Evolutionary conservation across 2,888 invertebrate species (phyloP).

Genomic region (Coecobrya sp.): DNA sequence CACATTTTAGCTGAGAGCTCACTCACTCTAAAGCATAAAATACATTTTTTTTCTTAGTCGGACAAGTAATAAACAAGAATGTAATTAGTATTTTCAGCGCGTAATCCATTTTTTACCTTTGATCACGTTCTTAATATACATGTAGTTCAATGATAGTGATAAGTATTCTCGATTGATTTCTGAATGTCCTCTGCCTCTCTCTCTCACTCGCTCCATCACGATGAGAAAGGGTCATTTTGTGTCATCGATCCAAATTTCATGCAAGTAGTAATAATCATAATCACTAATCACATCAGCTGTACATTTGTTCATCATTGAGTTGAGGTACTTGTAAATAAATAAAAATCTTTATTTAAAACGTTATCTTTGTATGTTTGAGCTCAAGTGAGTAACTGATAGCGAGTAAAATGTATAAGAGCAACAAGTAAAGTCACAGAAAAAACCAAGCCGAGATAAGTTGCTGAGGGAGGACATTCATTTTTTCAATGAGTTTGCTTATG

Average conservation of each 20-base stretch:
- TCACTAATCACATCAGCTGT: slow-evolving; percentile 12
- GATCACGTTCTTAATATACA: not conserved
- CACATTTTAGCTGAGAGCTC: not conserved
- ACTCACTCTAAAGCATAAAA: not conserved
- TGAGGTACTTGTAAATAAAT: not conserved
- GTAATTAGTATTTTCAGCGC: not conserved
- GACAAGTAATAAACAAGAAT: not conserved
- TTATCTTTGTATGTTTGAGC: not conserved
- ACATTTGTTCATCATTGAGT: not conserved
- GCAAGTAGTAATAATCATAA: not conserved
- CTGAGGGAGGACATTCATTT: slow-evolving; percentile 6
- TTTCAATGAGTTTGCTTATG: not conserved
- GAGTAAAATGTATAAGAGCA: not conserved
- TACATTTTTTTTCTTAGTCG: not conserved
- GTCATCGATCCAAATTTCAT: slow-evolving; percentile 44
- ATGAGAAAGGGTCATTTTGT: slow-evolving; percentile 7
- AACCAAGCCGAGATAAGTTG: not conserved
- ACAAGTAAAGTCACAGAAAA: not conserved
- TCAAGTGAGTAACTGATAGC: not conserved
- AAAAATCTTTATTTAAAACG: not conserved
- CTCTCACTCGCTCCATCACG: not conserved
- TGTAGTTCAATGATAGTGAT: too few species aligned
- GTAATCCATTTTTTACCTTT: not conserved
- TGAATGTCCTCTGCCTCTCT: not conserved
- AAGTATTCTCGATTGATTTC: not conserved